Percentiles rank a stretch among this genome's conserved stretches.
phyloP scores from a whole-genome alignment of 2,113 vertebrate species.

The Oreochromis spilurus region DNA sequence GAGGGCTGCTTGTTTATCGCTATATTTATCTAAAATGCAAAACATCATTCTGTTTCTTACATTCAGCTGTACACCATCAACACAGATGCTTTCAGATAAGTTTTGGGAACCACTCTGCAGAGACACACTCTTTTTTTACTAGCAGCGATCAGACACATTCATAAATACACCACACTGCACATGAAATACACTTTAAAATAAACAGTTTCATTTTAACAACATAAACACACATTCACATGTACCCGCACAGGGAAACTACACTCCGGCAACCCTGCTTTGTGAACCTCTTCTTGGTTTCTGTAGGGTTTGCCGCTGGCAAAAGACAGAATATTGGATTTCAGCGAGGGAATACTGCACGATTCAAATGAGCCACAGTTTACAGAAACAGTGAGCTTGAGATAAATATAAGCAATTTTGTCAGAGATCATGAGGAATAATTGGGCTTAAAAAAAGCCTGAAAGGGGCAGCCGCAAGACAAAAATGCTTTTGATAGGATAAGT shows the following conservation, averaged over 20 bases:
- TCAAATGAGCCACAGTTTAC: slow-evolving; percentile 28
- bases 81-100: neutral
- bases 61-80: neutral
- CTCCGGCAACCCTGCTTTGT: neutral
- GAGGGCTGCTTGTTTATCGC: neutral
- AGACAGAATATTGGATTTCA: slow-evolving; percentile 14
- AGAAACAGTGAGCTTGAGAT: slow-evolving; percentile 29
- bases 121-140: neutral
- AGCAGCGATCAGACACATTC: neutral
- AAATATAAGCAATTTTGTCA: slow-evolving; percentile 48
- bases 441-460: slow-evolving; percentile 43
- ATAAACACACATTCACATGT: slow-evolving; percentile 11
- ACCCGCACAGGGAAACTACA: neutral
- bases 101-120: neutral
- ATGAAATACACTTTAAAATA: slow-evolving; percentile 9
- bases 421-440: slow-evolving; percentile 60
- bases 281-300: slow-evolving; percentile 19
- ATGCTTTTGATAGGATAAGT: slow-evolving; percentile 58
- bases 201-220: slow-evolving; percentile 4
- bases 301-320: slow-evolving; percentile 25
- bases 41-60: neutral
- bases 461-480: slow-evolving; percentile 54
- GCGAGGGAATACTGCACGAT: slow-evolving; percentile 2
- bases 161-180: neutral
- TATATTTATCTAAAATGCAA: neutral